Percentiles rank a stretch among this genome's conserved stretches.
phyloP scores from a whole-genome alignment of 2,797 vertebrate genomes.

The Lycodopsis pacificus region DNA sequence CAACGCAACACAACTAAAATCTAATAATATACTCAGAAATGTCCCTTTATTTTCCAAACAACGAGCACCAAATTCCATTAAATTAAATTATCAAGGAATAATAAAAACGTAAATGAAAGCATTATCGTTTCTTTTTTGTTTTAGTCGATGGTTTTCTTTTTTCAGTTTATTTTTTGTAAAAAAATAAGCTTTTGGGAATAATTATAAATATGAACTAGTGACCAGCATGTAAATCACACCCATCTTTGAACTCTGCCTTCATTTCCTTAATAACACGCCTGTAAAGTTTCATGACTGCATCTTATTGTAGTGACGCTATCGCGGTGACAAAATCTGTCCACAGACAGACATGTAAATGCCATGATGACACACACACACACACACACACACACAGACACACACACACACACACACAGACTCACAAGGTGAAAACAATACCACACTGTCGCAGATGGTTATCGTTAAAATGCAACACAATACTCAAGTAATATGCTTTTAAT shows the following conservation, averaged over 20 bases:
- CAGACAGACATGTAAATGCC: not conserved
- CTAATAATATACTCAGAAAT: not conserved
- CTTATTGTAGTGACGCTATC: not conserved
- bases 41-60: not conserved
- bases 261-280: not conserved
- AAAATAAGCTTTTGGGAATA: not conserved
- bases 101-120: not conserved
- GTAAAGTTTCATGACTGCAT: not conserved
- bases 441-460: not conserved
- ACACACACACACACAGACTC: not conserved
- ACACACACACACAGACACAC: not conserved
- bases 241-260: not conserved
- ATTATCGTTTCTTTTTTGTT: not conserved
- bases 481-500: not conserved
- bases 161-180: not conserved
- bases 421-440: not conserved
- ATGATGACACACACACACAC: not conserved
- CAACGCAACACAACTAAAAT: not conserved
- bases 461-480: not conserved
- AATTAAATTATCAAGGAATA: not conserved
- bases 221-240: not conserved
- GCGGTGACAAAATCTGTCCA: not conserved
- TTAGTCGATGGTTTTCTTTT: not conserved
- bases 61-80: not conserved
- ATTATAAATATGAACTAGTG: not conserved